phyloP scores from a whole-genome alignment of 2,888 invertebrate species.

The Noctuana brunneofusca region DNA sequence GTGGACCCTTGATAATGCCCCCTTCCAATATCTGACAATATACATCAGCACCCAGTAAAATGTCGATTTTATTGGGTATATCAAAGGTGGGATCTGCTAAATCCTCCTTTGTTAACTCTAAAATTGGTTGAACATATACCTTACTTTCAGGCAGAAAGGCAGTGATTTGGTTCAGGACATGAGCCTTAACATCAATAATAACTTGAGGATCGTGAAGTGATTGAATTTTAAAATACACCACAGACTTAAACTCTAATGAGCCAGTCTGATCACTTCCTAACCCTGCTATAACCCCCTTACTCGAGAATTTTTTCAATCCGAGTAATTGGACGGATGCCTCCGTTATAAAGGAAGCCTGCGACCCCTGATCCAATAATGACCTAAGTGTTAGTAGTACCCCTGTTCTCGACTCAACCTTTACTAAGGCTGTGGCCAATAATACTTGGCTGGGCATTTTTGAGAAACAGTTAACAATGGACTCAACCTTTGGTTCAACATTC shows the following conservation, averaged over 20 bases:
- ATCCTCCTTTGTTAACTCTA: conserved; percentile 4
- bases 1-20: conserved; percentile 38
- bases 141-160: conserved; percentile 34
- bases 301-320: conserved; percentile 35
- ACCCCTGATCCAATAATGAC: conserved; percentile 43
- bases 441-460: conserved; percentile 29
- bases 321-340: conserved; percentile 38
- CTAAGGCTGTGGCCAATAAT: conserved; percentile 39
- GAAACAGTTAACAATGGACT: conserved; percentile 29
- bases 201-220: conserved; percentile 34
- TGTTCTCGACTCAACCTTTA: conserved; percentile 34
- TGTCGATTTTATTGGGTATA: conserved; percentile 40
- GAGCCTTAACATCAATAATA: conserved; percentile 35
- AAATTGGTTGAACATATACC: conserved; percentile 19
- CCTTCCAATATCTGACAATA: conserved; percentile 41
- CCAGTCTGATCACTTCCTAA: conserved; percentile 28
- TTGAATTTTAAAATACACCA: conserved; percentile 35
- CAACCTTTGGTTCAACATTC: conserved; percentile 20
- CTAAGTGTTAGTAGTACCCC: conserved; percentile 34
- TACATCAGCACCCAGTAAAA: conserved; percentile 44
- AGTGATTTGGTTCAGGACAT: conserved; percentile 35
- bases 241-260: conserved; percentile 2
- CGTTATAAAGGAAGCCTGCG: conserved; percentile 43
- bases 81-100: conserved; percentile 38
- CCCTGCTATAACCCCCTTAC: conserved; percentile 32